Base-by-base conservation (phyloP, 2,888 invertebrate genomes). In the Pseudococcus longispinus region DNA sequence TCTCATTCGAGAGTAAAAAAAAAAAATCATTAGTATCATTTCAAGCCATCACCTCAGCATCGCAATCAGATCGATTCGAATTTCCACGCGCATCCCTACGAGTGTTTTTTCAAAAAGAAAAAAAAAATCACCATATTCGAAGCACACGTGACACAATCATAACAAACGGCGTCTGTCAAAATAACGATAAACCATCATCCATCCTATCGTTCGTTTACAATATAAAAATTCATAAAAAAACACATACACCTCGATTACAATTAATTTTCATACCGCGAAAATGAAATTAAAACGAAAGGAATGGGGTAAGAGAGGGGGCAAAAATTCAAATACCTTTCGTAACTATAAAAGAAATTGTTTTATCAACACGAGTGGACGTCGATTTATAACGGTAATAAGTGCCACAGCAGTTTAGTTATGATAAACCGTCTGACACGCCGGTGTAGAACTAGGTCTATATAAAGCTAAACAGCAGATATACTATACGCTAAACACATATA, bases 321-420 rank as follows among this genome's bases (percentile, higher is more conserved):
- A 42, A 80, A 80, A 77, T 32, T 37, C 29, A 42, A 77, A 77
- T 77, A 23, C 23, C 29, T 4, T 15, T 46, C 37, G n/a, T n/a
- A n/a, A n/a, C 44, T 6, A 32, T 9, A 15, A 37, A 37, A 80
- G 80, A 46, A 83, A 74, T 74, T 26, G 74, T 74, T 74, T 74
- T 44, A 42, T 51, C 13, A 84, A 60, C 84, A 60, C 84, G 84
- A 84, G 32, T 60, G 60, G 84, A 55, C 60, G 60, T 23, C 84
- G 84, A 84, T 84, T 84, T 84, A 84, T 84, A 60, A 60, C 60
- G 55, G 84, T 84, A 84, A 84, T 84, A 84, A 84, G 84, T 32
- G 84, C 84, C 51, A 84, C 11, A 60, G 60, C 32, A 55, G 84
- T 60, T 84, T 84, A 84, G 55, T 84, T 84, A 84, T 84, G 84